phyloP scores from a whole-genome alignment of 2,113 vertebrate genomes.

The Brienomyrus brachyistius region DNA sequence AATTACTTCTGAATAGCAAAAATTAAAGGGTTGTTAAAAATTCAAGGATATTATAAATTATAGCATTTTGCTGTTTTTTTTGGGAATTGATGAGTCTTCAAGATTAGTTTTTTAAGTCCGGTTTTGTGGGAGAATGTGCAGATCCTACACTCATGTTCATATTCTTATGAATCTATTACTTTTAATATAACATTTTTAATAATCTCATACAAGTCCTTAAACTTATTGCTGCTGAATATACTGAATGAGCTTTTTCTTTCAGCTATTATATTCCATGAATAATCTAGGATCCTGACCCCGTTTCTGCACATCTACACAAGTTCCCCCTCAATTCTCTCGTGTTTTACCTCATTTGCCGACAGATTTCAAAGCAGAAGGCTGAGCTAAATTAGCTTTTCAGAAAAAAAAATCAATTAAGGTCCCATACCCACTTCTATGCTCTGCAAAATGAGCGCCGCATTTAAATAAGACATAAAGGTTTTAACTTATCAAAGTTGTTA shows the following conservation, averaged over 20 bases:
- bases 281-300: constrained; percentile 52
- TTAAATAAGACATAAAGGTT: constrained; percentile 23
- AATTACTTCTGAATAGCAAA: not conserved
- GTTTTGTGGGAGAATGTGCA: not conserved
- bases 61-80: not conserved
- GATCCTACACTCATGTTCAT: constrained; percentile 34
- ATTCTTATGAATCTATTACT: constrained; percentile 46
- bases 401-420: constrained; percentile 21
- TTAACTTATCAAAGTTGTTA: constrained; percentile 21
- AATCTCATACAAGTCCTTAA: constrained; percentile 42
- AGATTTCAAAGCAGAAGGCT: constrained; percentile 35
- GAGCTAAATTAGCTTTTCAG: constrained; percentile 28
- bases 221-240: constrained; percentile 36
- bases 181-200: constrained; percentile 56
- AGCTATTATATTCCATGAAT: constrained; percentile 41
- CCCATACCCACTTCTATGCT: not conserved
- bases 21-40: not conserved
- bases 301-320: constrained; percentile 43
- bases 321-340: constrained; percentile 43
- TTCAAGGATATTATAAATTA: not conserved
- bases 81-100: not conserved
- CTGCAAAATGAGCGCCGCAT: not conserved
- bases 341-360: constrained; percentile 46
- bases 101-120: not conserved
- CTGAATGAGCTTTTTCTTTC: constrained; percentile 38